Evolutionary conservation across 1,140 invertebrate genomes (phyloP).

Genomic region (Glossosoma conforme): DNA sequence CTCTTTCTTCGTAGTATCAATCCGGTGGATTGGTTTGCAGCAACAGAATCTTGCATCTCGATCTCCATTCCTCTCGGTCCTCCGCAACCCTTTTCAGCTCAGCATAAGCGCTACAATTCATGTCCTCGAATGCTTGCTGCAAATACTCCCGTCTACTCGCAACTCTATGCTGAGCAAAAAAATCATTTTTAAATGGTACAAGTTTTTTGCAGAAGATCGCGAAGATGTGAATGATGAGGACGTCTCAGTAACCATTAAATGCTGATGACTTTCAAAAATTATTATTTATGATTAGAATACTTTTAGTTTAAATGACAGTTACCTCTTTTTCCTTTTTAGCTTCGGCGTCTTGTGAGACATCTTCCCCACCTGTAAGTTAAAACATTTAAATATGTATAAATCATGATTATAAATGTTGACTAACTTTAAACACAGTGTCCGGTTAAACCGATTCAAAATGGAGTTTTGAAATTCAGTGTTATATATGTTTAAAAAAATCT

Average conservation of each 20-base stretch:
- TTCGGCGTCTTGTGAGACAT: slow-evolving; percentile 19
- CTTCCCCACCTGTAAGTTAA: slow-evolving; percentile 23
- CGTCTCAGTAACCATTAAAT: not conserved
- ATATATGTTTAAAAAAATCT: not conserved
- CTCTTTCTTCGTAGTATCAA: too few species aligned
- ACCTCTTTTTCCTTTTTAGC: slow-evolving; percentile 26
- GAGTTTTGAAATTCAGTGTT: too few species aligned
- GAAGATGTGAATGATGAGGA: not conserved
- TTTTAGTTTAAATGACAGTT: too few species aligned
- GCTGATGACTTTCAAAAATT: not conserved
- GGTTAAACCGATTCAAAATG: too few species aligned
- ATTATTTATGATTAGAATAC: slow-evolving; percentile 4
- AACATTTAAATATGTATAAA: slow-evolving; percentile 4
- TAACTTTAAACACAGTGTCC: not conserved
- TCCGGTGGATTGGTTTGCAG: too few species aligned
- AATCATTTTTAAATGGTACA: not conserved
- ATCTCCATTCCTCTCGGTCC: not conserved
- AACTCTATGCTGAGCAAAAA: not conserved
- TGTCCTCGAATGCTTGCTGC: not conserved
- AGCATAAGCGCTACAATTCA: not conserved
- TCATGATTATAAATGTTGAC: not conserved
- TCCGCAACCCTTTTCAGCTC: not conserved
- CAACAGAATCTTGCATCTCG: too few species aligned
- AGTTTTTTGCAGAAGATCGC: not conserved
- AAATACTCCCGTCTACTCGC: not conserved